phyloP scores from a whole-genome alignment of 2,888 invertebrate species.

The Agonopterix alstromeriana region DNA sequence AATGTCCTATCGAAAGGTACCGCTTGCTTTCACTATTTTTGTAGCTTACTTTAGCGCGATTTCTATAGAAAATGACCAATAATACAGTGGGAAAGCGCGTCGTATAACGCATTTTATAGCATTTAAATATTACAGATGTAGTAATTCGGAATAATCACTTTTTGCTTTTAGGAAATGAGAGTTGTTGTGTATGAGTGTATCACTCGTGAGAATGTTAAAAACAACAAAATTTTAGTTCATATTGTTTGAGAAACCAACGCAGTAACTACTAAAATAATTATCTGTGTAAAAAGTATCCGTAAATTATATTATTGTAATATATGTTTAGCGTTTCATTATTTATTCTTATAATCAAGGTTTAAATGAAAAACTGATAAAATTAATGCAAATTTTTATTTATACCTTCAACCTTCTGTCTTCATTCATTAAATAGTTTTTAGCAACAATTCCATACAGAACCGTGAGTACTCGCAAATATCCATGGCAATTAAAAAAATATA shows the following conservation, averaged over 20 bases:
- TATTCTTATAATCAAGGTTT: conserved; percentile 24
- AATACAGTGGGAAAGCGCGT: background rate
- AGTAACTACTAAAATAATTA: conserved; percentile 9
- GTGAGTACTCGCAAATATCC: conserved; percentile 56
- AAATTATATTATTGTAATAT: conserved; percentile 65
- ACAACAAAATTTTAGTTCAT: conserved; percentile 1
- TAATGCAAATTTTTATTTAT: conserved; percentile 68
- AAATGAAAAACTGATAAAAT: conserved; percentile 17
- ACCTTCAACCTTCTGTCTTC: conserved; percentile 64
- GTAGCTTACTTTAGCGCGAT: too few species aligned
- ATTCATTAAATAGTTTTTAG: conserved; percentile 62
- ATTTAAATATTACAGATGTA: too few species aligned
- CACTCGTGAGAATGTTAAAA: too few species aligned
- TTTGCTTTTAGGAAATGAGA: too few species aligned
- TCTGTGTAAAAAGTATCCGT: conserved; percentile 52
- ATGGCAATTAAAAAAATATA: conserved; percentile 67
- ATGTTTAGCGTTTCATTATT: conserved; percentile 45
- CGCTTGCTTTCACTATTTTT: background rate
- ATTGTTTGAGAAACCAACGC: conserved; percentile 2
- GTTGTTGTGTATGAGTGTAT: too few species aligned
- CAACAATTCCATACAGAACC: conserved; percentile 57
- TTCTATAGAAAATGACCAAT: background rate
- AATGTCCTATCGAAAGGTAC: background rate
- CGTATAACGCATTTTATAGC: too few species aligned
- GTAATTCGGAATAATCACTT: too few species aligned